phyloP scores from a whole-genome alignment of 2,113 vertebrate species.

The Nycticorax nycticorax region DNA sequence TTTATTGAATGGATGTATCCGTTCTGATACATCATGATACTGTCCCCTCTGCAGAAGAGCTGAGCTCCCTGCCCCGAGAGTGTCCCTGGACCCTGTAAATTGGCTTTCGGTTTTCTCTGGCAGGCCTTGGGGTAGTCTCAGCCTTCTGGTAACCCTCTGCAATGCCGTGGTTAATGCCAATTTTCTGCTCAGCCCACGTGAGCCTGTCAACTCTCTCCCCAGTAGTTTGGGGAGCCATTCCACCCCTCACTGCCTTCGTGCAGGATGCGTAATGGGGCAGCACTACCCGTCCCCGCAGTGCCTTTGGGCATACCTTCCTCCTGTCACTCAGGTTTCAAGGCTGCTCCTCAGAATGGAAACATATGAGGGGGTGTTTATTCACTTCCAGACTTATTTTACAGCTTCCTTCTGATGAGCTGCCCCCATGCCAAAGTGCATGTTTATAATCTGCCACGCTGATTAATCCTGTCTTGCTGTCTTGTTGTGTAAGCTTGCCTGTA shows the following conservation, averaged over 20 bases:
- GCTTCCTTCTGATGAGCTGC: background rate
- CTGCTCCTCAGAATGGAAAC: background rate
- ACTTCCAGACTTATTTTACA: background rate
- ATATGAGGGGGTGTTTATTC: background rate
- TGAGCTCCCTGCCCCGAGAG: rapidly evolving
- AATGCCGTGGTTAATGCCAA: background rate
- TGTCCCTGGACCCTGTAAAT: background rate
- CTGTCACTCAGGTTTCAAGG: background rate
- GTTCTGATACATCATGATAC: background rate
- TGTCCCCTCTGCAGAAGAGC: background rate
- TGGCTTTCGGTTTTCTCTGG: background rate
- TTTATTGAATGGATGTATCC: background rate
- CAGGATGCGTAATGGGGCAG: background rate
- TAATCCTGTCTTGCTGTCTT: background rate
- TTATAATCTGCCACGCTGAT: background rate
- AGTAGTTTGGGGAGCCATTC: background rate
- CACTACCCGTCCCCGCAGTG: rapidly evolving
- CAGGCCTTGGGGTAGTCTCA: background rate
- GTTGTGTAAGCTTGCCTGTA: background rate
- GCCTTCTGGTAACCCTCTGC: background rate
- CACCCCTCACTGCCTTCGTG: rapidly evolving
- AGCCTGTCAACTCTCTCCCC: background rate
- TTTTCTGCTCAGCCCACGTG: background rate
- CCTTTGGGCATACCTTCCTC: background rate
- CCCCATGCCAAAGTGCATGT: background rate